Evolutionary conservation across 1,140 invertebrate genomes (phyloP).

Genomic region (Drosophila trapezifrons): DNA sequence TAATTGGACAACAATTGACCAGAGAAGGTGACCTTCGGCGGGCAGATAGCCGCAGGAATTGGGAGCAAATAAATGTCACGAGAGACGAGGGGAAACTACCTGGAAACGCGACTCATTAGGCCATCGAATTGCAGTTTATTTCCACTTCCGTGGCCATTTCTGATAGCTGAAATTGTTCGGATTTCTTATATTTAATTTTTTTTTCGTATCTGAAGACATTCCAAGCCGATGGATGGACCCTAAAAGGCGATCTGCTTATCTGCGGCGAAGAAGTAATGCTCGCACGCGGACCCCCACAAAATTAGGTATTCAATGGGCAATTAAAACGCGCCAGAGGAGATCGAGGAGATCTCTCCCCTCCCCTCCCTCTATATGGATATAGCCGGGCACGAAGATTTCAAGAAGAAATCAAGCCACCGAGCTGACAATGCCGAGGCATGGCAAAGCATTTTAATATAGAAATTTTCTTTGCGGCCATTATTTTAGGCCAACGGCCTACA

Average conservation of each 20-base stretch:
- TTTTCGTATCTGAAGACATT: conserved; percentile 18
- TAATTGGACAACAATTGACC: conserved; percentile 22
- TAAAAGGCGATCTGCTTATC: conserved; percentile 42
- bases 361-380: conserved; percentile 4
- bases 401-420: conserved; percentile 48
- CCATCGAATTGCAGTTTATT: conserved; percentile 11
- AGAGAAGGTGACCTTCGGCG: conserved; percentile 26
- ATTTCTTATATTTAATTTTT: neutral
- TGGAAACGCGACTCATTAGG: conserved; percentile 27
- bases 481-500: conserved; percentile 82
- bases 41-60: conserved; percentile 33
- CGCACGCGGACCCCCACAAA: conserved; percentile 7
- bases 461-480: conserved; percentile 76
- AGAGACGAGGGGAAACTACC: conserved; percentile 4
- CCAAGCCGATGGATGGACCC: conserved; percentile 16
- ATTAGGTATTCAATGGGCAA: conserved; percentile 54
- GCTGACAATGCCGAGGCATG: conserved; percentile 62
- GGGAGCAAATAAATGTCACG: conserved; percentile 40
- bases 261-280: conserved; percentile 13
- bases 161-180: neutral
- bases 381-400: conserved; percentile 44
- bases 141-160: conserved; percentile 27
- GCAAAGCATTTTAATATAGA: conserved; percentile 82
- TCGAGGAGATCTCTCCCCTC: conserved; percentile 41
- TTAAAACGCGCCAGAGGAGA: conserved; percentile 45